Evolutionary conservation across 1,140 invertebrate genomes (phyloP), one percentile per base, ranked within the genome.

Genomic region (Marisa cornuarietis): DNA sequence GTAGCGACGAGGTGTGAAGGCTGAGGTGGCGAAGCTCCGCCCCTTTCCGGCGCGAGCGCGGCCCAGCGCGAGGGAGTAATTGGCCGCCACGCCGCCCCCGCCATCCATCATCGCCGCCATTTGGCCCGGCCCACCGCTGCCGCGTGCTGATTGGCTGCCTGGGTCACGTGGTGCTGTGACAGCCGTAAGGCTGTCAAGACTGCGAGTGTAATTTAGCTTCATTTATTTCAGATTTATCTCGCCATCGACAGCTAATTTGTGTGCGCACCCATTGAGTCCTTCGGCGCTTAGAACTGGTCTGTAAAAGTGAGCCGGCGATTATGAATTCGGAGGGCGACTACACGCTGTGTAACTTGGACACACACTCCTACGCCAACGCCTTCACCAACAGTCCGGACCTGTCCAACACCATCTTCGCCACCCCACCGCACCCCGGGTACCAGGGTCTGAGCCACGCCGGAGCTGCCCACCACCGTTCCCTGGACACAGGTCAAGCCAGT

Each of bases 221-320:
- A 88, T 88, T 87, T 88, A 88, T 88, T 88, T 88, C 84, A 88
- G 86, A 87, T 88, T 86, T 86, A 88, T 88, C 86, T 87, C 81
- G 75, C 61, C 79, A 85, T 84, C 85, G 87, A 88, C 86, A 87
- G 86, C 81, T 85, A 87, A 87, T 87, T 88, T 86, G 81, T 83
- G 83, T 81, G 83, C 83, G 82, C 73, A n/a, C 76, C 68, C 76
- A 77, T 77, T 69, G 63, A 77, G 63, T 76, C 52, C 61, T 77
- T 63, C 76, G 54, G 26, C 63, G 76, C 68, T 69, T 1, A 78
- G 83, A 77, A 76, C 81, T n/a, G 69, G 82, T 73, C 71, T 51
- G 69, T 51, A 31, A 71, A 31, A 71, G 10, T 24, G 69, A 71
- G 11, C n/a, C 9, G 69, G 63, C 24, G 76, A 77, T 85, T 85